Base-by-base conservation (phyloP, 1,140 invertebrate species). In the Procambarus virginalis region DNA sequence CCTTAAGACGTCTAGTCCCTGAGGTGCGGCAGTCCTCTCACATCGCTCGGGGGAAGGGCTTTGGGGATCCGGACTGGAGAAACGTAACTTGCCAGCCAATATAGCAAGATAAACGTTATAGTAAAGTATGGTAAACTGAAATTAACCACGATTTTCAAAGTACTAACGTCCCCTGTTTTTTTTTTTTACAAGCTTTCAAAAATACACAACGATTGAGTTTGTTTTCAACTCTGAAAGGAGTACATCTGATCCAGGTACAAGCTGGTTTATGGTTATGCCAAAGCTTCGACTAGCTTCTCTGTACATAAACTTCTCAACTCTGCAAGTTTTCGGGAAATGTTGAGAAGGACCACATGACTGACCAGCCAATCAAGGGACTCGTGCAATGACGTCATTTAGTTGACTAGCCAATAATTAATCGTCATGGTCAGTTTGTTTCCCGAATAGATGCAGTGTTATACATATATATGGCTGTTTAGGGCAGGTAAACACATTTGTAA, bases 231-330 rank as follows among this genome's bases (percentile, higher is more conserved):
- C 8, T 17, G 51, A 34, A 34, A 55, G 10, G 20, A 68, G 20
- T 73, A 34, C 34, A 34, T 73, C 68, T 73, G 68, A 73, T 73
- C 34, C 68, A 73, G 68, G 68, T 73, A 73, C 68, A 73, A 73
- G 60, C 10, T 17, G 60, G 34, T 9, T 68, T 17, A 73, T 34
- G n/a, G n/a, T 73, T 34, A 34, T 73, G 68, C 68, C 68, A 73
- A 73, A 73, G 68, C 68, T 73, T 73, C 68, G 6, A 34, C 22
- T 3, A 34, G 68, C 68, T 73, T 73, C 8, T 20, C 34, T 34
- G n/a, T 34, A 8, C 14, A 34, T 10, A 73, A 73, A 34, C 22
- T 34, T 8, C 8, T 34, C 4, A 73, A 34, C 68, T 73, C 8
- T 73, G 68, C n/a, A 73, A n/a, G 60, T 64, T 64, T 64, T 73